Base-by-base conservation (phyloP, 1,140 invertebrate genomes). In the Drosophila trapezifrons region DNA sequence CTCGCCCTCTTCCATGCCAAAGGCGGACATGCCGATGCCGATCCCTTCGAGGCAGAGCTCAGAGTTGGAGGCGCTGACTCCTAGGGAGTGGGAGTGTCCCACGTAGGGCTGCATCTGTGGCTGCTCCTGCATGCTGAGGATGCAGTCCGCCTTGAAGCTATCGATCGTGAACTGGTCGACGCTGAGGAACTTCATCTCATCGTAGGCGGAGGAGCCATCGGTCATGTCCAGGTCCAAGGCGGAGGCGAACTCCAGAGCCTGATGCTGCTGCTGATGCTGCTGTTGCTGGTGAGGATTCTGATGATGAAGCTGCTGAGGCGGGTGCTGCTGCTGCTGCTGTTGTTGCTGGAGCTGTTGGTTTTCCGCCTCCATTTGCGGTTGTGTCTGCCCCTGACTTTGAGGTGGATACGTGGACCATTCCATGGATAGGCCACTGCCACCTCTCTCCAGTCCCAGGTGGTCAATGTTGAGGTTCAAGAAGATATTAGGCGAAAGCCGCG, bases 121-220 rank as follows among this genome's bases (percentile, higher is more conserved):
- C 29, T 91, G 90, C 62, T 92, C 89, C 51, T 54, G 51, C 75
- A 92, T 74, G 73, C 90, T 92, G 1, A 92, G 71, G 2, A 92
- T 92, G 59, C 91, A 92, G 58, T 92, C 91, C 38, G 89, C 84
- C 66, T 91, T 91, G 56, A 92, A 91, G 69, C 84, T 91, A 40
- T 92, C 91, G 62, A 92, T 92, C 64, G 89, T 92, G 32, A 91
- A 92, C 65, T 92, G 91, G 76, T 92, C 91, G 18, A 92, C 90
- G 66, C 83, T 90, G 20, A 92, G 79, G 55, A 90, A 92, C 66
- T 92, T 92, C 80, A 92, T 92, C 74, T 91, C 91, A 25, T 92
- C 91, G 49, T 92, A 92, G 46, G 90, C 84, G n/a, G 90, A 90
- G 29, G 72, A 73, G 37, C 80, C 73, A 8, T 80, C 82, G 32